Base-by-base conservation (phyloP, 2,797 vertebrate genomes). In the Aplochiton taeniatus region DNA sequence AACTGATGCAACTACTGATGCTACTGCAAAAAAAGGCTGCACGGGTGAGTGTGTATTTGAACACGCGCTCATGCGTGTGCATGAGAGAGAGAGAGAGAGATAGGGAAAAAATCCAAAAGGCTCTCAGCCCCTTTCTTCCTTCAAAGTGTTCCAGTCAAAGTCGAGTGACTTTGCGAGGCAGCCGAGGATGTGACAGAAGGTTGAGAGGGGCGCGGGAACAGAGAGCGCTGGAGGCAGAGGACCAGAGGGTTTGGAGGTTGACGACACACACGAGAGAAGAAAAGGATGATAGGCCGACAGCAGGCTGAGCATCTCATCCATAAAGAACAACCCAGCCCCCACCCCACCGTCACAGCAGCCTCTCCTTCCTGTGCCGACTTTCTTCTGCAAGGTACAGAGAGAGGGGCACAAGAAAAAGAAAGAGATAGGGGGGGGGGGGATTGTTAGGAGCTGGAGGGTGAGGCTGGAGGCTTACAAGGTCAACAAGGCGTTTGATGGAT, bases 401-500 rank as follows among this genome's bases (percentile, higher is more conserved):
- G 47, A 9, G 16, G 19, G 59, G 20, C 46, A 41, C n/a, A 47
- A 31, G 58, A 48, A 45, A 49, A 11, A 61, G 45, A 58, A 64
- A 83, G 68, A 68, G 70, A 70, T 51, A 75, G 17, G n/a, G 66
- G 76, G 69, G 66, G 65, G 71, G 68, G 71, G 62, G 54, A 64
- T 59, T 1, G 20, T 4, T 12, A 41, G 42, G 58, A 60, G 58
- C 44, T 73, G 64, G 51, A 20, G 63, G 18, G 11, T 13, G 17
- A n/a, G 68, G 52, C 72, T 69, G 71, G 53, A 69, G 65, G 61
- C 80, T 75, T 79, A 77, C 83, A 82, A 87, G 85, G 87, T 87
- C 83, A 86, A 83, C 71, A 58, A 78, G 44, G 78, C 75, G 77
- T 80, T 83, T 83, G 78, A 84, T 76, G 77, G 80, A 77, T 55